Percentiles rank a stretch among this genome's conserved stretches.
phyloP scores from a whole-genome alignment of 92 coral and sea anemone genomes.

The Porites rus region DNA sequence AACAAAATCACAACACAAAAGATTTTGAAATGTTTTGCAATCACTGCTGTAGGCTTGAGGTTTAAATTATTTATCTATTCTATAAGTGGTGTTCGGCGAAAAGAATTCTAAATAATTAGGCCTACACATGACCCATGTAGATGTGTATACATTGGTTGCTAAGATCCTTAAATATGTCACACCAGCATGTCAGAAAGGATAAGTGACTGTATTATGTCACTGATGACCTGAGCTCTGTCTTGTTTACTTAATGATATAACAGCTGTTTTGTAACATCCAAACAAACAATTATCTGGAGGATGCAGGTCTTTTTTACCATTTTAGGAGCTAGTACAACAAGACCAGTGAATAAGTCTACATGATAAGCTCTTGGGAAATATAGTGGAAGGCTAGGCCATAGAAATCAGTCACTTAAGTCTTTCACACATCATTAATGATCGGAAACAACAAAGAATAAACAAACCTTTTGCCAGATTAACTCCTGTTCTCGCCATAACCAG shows the following conservation, averaged over 20 bases:
- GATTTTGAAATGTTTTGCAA: background rate
- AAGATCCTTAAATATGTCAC: conserved; percentile 5
- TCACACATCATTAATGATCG: background rate
- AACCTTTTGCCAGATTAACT: conserved; percentile 55
- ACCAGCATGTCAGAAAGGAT: background rate
- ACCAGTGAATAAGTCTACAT: too few relatives aligned
- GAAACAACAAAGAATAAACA: conserved; percentile 7
- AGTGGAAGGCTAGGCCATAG: too few relatives aligned
- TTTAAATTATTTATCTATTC: background rate
- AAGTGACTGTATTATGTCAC: background rate
- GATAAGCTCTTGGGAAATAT: too few relatives aligned
- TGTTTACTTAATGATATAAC: conserved; percentile 11
- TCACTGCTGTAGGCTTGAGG: background rate
- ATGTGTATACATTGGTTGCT: background rate
- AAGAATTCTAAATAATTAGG: conserved; percentile 4
- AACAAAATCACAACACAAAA: background rate
- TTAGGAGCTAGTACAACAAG: background rate
- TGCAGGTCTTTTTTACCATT: background rate
- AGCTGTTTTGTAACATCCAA: background rate
- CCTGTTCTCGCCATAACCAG: conserved; percentile 88
- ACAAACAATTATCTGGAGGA: too few relatives aligned
- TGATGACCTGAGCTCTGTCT: background rate
- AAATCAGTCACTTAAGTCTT: too few relatives aligned
- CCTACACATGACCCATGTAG: background rate
- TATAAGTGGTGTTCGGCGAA: conserved; percentile 9